Base-by-base conservation (phyloP, 2,797 vertebrate genomes). In the Emydoidea blandingii region DNA sequence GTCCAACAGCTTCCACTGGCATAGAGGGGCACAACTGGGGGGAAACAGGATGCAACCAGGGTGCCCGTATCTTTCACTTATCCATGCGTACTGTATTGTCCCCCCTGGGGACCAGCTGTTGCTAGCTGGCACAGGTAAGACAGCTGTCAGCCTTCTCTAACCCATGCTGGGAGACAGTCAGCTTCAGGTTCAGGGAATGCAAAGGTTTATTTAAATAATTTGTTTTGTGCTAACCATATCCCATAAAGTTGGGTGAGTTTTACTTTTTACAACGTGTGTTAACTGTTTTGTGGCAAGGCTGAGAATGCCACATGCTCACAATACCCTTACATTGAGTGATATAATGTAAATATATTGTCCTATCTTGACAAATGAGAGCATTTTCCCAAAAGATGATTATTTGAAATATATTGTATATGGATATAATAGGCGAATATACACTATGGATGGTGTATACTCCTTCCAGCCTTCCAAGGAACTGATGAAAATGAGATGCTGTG, bases 381-480 rank as follows among this genome's bases (percentile, higher is more conserved):
- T 78, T 47, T 8, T 18, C 14, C 29, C 31, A n/a, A n/a, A 72
- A 21, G 10, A 37, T 68, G 9, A n/a, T 21, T 15, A 68, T 83
- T 37, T 53, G 21, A 91, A 79, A 12, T 78, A 23, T 8, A 10
- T 87, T 84, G 53, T 54, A 0, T 2, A 1, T 53, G 18, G 87
- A 34, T 25, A n/a, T 10, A 0, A 18, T 52, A 31, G n/a, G 25
- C 25, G 57, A 91, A 90, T 81, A 91, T 53, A 76, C 87, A 56
- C 52, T 79, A 6, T 76, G 37, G 16, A 57, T 23, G 47, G 41
- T 47, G 27, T 62, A 5, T 81, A 34, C 83, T 95, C 88, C 27
- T 91, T 87, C 23, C 47, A 52, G 1, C 27, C 31, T 95, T 76
- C 81, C 83, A 79, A 91, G 62, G 93, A 78, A 91, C 37, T 41